Conservation (phyloP, 2,797 vertebrate genomes). For the Strix occidentalis region DNA sequence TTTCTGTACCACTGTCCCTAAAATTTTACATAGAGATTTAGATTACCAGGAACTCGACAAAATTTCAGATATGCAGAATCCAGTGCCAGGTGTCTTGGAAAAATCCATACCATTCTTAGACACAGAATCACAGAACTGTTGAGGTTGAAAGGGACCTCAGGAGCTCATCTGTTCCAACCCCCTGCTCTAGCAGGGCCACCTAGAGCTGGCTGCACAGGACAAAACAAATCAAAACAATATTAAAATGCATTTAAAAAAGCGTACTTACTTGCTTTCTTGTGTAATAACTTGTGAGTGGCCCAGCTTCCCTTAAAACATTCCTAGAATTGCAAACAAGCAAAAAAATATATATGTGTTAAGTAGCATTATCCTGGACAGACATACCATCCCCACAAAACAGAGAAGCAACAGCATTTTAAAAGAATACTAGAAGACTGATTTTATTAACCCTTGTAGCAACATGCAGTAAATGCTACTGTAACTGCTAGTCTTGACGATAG, state of each 20-base stretch:
- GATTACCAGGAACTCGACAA: not conserved
- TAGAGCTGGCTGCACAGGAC: not conserved
- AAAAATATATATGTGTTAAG: not conserved
- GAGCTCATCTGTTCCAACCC: not conserved
- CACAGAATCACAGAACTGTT: not conserved
- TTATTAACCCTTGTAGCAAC: not conserved
- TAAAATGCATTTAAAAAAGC: not conserved
- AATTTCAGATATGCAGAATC: not conserved
- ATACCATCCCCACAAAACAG: not conserved
- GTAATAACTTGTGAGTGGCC: slow-evolving; percentile 93
- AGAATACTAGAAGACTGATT: not conserved
- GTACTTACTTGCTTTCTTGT: slow-evolving; percentile 99
- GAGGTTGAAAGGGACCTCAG: not conserved
- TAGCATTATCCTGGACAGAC: not conserved
- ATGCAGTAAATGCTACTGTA: not conserved
- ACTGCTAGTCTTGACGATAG: not conserved
- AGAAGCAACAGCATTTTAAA: not conserved
- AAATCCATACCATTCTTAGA: not conserved
- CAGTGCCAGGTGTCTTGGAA: not conserved
- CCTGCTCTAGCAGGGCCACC: not conserved
- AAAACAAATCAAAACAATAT: not conserved
- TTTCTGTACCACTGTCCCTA: not conserved
- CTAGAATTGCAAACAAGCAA: slow-evolving; percentile 75
- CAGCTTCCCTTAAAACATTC: slow-evolving; percentile 99
- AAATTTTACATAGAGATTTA: not conserved